A percentile compares a stretch with the other conserved stretches of the same genome.
Conservation (phyloP, 2,888 invertebrate species). For the Ochropleura plecta region DNA sequence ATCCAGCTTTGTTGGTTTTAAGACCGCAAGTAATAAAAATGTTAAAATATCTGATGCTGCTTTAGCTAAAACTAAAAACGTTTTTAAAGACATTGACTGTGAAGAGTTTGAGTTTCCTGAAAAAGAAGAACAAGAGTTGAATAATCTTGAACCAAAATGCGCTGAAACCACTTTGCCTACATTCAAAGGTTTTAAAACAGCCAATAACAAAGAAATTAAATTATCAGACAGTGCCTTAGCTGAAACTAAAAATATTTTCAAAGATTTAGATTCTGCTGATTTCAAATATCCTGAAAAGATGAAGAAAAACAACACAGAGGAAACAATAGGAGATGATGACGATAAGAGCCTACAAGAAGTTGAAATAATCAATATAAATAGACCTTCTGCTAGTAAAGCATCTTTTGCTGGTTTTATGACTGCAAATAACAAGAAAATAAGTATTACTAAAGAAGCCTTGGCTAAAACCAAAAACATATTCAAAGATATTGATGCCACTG, state of each 20-base stretch:
- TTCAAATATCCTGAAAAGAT: constrained; percentile 16
- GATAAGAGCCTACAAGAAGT: neutral
- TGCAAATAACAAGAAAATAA: constrained; percentile 38
- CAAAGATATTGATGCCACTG: constrained; percentile 38
- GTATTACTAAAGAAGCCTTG: constrained; percentile 20
- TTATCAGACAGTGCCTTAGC: constrained; percentile 69
- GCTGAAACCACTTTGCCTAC: neutral
- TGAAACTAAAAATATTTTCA: constrained; percentile 71
- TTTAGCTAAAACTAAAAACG: constrained; percentile 23
- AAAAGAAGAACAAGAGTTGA: neutral
- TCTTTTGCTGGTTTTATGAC: constrained; percentile 43
- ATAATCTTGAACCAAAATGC: neutral
- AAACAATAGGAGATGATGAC: neutral
- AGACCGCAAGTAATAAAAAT: constrained; percentile 45
- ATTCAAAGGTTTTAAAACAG: constrained; percentile 53
- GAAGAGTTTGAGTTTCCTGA: constrained; percentile 9
- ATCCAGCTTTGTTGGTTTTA: constrained; percentile 28
- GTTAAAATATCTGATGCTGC: constrained; percentile 34
- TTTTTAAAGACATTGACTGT: constrained; percentile 53
- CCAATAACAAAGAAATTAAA: constrained; percentile 67
- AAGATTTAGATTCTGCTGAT: constrained; percentile 62
- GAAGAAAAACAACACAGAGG: neutral
- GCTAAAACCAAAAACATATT: constrained; percentile 33
- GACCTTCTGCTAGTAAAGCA: constrained; percentile 12
- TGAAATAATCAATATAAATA: constrained; percentile 10